A percentile compares a stretch with the other conserved stretches of the same genome.
Conservation (phyloP, 2,797 vertebrate species). For the Fringilla coelebs region DNA sequence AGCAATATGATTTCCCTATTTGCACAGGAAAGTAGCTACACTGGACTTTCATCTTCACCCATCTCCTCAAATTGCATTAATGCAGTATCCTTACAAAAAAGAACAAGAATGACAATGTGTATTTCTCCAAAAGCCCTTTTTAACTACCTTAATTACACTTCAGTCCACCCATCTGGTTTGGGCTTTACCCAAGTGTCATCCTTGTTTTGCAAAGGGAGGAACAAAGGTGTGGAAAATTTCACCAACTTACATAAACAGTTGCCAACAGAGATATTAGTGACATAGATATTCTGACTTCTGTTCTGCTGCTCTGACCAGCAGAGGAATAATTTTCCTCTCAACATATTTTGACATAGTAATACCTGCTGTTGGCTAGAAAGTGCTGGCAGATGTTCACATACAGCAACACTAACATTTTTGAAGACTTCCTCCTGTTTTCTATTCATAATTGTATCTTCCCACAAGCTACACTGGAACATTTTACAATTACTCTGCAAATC, state of each 20-base stretch:
- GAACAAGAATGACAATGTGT: background rate
- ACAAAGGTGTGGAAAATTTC: background rate
- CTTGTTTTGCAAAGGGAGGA: background rate
- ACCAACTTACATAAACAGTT: background rate
- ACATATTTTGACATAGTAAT: constrained; percentile 22
- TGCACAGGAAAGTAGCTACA: background rate
- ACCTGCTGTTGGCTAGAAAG: constrained; percentile 22
- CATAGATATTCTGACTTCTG: background rate
- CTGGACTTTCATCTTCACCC: background rate
- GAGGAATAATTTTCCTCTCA: constrained; percentile 13
- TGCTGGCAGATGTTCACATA: constrained; percentile 24
- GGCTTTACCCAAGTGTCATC: background rate
- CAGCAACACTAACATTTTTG: background rate
- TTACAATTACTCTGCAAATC: constrained; percentile 21
- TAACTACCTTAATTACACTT: background rate
- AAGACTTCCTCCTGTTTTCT: constrained; percentile 34
- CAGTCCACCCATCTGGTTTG: background rate
- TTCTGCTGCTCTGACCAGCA: constrained; percentile 12
- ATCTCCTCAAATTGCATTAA: background rate
- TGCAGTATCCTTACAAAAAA: background rate
- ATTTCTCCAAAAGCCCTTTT: background rate
- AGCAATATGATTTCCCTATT: background rate
- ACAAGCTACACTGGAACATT: background rate
- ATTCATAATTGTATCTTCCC: constrained; percentile 4
- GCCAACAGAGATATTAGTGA: background rate